Percentiles rank a stretch among this genome's conserved stretches.
phyloP scores from a whole-genome alignment of 2,888 invertebrate genomes.

The Oxycera nigricornis region DNA sequence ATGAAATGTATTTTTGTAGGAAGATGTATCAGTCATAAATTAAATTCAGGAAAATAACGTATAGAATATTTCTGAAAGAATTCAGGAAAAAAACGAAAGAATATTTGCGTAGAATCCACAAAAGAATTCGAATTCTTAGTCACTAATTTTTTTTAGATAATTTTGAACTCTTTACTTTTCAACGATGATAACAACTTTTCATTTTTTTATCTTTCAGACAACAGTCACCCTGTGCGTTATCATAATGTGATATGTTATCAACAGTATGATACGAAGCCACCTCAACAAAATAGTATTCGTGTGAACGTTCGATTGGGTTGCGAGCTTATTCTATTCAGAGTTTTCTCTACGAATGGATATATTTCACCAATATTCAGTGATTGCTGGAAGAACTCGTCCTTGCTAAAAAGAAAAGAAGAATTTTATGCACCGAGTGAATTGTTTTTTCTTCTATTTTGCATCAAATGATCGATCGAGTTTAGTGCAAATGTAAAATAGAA shows the following conservation, averaged over 20 bases:
- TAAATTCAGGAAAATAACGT: no score
- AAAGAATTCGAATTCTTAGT: no score
- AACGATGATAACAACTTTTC: neutral
- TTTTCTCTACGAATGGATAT: neutral
- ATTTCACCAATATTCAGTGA: neutral
- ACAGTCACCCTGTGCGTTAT: slow-evolving; percentile 13
- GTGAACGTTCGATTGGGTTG: neutral
- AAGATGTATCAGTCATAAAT: no score
- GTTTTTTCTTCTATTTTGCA: no score
- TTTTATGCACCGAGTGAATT: no score
- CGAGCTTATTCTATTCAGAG: neutral
- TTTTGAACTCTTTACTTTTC: slow-evolving; percentile 1
- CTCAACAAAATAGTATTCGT: slow-evolving; percentile 24
- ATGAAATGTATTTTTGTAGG: no score
- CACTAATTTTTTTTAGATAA: no score
- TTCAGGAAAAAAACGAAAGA: no score
- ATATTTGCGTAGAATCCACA: no score
- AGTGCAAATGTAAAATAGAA: neutral
- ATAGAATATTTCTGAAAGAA: no score
- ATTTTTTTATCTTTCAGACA: slow-evolving; percentile 10
- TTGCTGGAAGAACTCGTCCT: neutral
- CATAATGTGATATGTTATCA: slow-evolving; percentile 31
- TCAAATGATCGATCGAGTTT: neutral
- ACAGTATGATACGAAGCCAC: slow-evolving; percentile 10
- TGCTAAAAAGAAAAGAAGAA: no score